Evolutionary conservation across 2,797 vertebrate genomes (phyloP), one percentile per base, ranked within the genome.

Genomic region (Sciaenops ocellatus): DNA sequence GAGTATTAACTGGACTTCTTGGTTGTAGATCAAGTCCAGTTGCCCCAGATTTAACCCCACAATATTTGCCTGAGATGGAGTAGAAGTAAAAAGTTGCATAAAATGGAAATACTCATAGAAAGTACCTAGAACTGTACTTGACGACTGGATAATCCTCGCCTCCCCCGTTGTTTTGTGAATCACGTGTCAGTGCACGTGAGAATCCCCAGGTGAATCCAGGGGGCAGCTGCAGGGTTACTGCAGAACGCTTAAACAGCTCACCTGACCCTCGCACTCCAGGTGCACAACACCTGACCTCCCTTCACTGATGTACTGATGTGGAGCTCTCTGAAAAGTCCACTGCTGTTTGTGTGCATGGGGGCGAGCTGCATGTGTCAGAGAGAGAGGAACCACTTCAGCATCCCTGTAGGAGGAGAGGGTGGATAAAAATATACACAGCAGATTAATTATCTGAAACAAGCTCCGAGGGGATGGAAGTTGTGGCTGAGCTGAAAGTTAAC

Each of bases 251-350:
- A 3, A 18, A 42, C 10, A 15, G 62, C 57, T 60, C 70, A 80
- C 64, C 26, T 84, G 83, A 64, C 63, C n/a, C 16, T 41, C 11
- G 0, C 12, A 79, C 52, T 69, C 69, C 89, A 91, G 86, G 85
- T 92, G 89, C 59, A 7, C 12, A n/a, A 77, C 88, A 90, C 83
- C 80, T 84, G 85, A 80, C 50, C 64, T 73, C 51, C 63, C 0
- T 3, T 12, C 42, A 56, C 1, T 20, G 66, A 57, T 9, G 61
- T 10, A 18, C 16, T 26, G 42, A 57, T 48, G 60, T 51, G 44
- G 17, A 62, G 69, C 77, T 26, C 68, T 64, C 12, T 30, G 42
- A 55, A 12, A 6, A 10, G 59, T 38, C 59, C 10, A 16, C 55
- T 66, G n/a, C 22, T 65, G 69, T 55, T 65, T 28, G 70, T 1